phyloP scores from a whole-genome alignment of 2,888 invertebrate genomes.

The Oxytorus armatus region DNA sequence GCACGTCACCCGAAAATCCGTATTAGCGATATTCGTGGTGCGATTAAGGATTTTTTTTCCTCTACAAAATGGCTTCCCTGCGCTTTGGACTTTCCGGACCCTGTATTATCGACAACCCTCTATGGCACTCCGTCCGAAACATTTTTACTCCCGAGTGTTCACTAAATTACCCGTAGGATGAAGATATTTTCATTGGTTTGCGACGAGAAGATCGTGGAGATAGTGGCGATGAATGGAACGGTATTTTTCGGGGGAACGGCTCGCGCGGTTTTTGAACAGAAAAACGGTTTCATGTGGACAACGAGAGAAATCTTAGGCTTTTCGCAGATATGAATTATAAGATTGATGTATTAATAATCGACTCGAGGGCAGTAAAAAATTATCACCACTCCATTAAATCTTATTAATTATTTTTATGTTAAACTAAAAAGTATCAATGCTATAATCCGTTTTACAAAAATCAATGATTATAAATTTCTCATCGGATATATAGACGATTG shows the following conservation, averaged over 20 bases:
- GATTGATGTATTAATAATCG: background rate
- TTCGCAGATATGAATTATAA: conserved; percentile 5
- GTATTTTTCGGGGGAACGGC: background rate
- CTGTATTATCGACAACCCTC: conserved; percentile 72
- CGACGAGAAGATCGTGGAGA: conserved; percentile 47
- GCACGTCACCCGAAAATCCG: conserved; percentile 67
- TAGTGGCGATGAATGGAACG: background rate
- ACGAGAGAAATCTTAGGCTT: conserved; percentile 12
- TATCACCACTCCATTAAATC: no score
- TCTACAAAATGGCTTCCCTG: conserved; percentile 74
- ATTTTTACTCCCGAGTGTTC: conserved; percentile 29
- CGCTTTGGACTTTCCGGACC: conserved; percentile 70
- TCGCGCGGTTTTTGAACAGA: background rate
- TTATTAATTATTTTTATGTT: no score
- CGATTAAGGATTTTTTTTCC: conserved; percentile 69
- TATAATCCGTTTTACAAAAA: no score
- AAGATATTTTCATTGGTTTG: conserved; percentile 50
- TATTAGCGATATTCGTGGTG: conserved; percentile 75
- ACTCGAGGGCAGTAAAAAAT: background rate
- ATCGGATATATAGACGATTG: no score
- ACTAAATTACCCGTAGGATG: conserved; percentile 20
- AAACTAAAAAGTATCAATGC: no score
- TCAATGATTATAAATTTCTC: no score
- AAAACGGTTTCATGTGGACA: background rate
- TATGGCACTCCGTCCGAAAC: conserved; percentile 7